These are phyloP conservation scores for Dascillus cervinus DNA, from an alignment of 2,888 invertebrate species.

Conservation along the genomic window DNA sequence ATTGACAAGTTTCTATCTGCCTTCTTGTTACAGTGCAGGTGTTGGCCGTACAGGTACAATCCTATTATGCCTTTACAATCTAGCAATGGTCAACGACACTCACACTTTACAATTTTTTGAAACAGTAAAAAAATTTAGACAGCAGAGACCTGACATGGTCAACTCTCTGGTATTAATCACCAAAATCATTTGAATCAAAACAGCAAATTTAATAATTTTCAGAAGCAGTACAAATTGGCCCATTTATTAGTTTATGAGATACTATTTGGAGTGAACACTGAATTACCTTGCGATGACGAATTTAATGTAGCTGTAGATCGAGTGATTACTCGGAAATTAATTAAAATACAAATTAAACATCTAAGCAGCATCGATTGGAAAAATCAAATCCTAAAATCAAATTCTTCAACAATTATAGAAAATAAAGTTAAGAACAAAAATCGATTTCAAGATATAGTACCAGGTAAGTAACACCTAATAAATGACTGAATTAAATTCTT, in stretches of 20 bases:
- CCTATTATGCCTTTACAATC: slow-evolving; percentile 47
- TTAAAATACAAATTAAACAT: slow-evolving; percentile 28
- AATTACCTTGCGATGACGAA: slow-evolving; percentile 29
- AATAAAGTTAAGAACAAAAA: slow-evolving; percentile 32
- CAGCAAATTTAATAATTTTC: neutral
- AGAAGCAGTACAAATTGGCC: slow-evolving; percentile 40
- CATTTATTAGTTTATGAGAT: slow-evolving; percentile 41
- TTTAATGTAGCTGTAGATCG: slow-evolving; percentile 26
- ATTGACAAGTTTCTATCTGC: too few relatives aligned
- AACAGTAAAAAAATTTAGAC: slow-evolving; percentile 27
- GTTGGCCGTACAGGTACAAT: slow-evolving; percentile 53
- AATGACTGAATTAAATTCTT: neutral
- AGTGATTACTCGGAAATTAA: slow-evolving; percentile 22
- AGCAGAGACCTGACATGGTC: slow-evolving; percentile 33
- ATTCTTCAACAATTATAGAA: slow-evolving; percentile 5
- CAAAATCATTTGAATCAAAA: neutral
- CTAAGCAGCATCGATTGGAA: slow-evolving; percentile 37
- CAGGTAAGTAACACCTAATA: slow-evolving; percentile 22
- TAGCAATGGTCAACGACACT: slow-evolving; percentile 41
- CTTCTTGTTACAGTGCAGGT: too few relatives aligned
- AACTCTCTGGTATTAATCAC: slow-evolving; percentile 26
- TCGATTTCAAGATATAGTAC: slow-evolving; percentile 35
- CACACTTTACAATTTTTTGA: slow-evolving; percentile 29
- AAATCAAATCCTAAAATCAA: slow-evolving; percentile 35
- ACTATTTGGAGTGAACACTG: slow-evolving; percentile 34